Conservation (phyloP, 2,797 vertebrate species). For the Balearica regulorum region DNA sequence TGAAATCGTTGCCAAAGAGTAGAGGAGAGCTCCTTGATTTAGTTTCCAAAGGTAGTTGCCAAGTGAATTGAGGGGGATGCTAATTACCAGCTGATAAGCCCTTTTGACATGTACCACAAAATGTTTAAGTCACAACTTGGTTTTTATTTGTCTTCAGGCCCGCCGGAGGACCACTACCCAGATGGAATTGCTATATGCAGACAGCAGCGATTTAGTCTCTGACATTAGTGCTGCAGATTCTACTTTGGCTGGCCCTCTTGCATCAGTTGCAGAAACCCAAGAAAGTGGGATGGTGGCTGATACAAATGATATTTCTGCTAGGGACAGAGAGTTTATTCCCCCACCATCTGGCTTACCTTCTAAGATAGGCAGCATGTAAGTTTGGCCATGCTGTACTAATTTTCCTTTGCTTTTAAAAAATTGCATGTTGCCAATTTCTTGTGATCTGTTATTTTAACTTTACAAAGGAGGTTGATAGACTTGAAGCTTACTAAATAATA, state of each 20-base stretch:
- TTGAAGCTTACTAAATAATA: slow-evolving; percentile 37
- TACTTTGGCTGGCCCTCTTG: slow-evolving; percentile 72
- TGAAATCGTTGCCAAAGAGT: background rate
- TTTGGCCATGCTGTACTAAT: slow-evolving; percentile 78
- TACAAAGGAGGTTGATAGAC: background rate
- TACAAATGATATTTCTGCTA: slow-evolving; percentile 70
- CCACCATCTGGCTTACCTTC: slow-evolving; percentile 80
- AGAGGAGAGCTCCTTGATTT: background rate
- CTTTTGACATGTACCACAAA: background rate
- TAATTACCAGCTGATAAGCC: background rate
- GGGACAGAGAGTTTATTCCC: slow-evolving; percentile 79
- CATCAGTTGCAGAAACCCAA: slow-evolving; percentile 77
- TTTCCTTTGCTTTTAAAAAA: slow-evolving; percentile 52
- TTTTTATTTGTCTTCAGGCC: slow-evolving; percentile 76
- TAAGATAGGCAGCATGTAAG: slow-evolving; percentile 88
- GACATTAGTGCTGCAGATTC: slow-evolving; percentile 79
- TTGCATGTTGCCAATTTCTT: slow-evolving; percentile 67
- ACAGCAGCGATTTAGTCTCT: slow-evolving; percentile 81
- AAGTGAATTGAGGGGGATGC: background rate
- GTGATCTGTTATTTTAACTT: slow-evolving; percentile 21
- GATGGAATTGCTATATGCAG: slow-evolving; percentile 94
- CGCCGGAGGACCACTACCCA: slow-evolving; percentile 94
- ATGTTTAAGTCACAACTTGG: background rate
- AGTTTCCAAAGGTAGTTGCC: background rate
- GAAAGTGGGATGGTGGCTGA: slow-evolving; percentile 77